Percentiles rank a stretch among this genome's conserved stretches.
phyloP scores from a whole-genome alignment of 23 tunicate species.

The Oikopleura dioica region DNA sequence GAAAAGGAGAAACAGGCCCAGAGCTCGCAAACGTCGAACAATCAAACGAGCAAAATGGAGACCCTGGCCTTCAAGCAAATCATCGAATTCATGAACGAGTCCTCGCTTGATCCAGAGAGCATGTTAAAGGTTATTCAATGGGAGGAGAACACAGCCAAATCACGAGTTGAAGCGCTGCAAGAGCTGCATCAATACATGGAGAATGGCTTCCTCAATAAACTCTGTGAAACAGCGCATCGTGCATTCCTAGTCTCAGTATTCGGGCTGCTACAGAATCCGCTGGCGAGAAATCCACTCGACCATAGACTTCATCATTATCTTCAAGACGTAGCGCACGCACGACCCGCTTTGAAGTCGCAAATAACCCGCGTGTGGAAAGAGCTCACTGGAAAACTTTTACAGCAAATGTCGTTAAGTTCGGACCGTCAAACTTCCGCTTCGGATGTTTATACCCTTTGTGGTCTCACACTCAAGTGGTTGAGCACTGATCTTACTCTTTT shows the following conservation, averaged over 20 bases:
- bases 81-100: neutral
- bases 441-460: neutral
- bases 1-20: neutral
- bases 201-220: neutral
- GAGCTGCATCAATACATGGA: neutral
- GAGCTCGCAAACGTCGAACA: neutral
- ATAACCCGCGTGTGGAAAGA: neutral
- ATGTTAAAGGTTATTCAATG: neutral
- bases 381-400: neutral
- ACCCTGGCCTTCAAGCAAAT: neutral
- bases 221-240: neutral
- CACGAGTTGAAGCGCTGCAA: neutral
- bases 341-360: neutral
- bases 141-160: neutral
- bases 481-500: neutral
- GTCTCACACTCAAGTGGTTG: neutral
- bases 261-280: neutral
- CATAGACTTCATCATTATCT: neutral
- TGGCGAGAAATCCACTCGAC: neutral
- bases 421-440: neutral
- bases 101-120: neutral
- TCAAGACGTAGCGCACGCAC: neutral
- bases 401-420: no score
- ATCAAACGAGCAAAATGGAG: neutral
- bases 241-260: neutral